A percentile compares a stretch with the other conserved stretches of the same genome.
Evolutionary conservation across 2,113 vertebrate species (phyloP).

Genomic region (Phalacrocorax pelagicus): DNA sequence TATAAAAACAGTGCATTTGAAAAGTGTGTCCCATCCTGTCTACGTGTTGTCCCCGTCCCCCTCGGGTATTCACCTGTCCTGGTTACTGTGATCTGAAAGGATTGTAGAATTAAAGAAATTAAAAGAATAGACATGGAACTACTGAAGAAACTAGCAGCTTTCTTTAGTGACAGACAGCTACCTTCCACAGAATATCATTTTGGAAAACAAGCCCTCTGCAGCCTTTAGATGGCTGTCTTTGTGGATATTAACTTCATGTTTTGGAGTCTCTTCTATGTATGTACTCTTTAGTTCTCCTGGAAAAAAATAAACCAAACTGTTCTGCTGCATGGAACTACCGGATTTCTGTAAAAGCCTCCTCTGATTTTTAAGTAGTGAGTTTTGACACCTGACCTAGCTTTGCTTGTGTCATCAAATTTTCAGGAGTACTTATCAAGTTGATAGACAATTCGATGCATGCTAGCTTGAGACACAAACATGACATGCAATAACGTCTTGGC

Average conservation of each 20-base stretch:
- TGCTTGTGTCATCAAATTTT: background rate
- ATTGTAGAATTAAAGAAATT: background rate
- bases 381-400: background rate
- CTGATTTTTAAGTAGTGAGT: background rate
- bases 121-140: background rate
- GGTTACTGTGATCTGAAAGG: background rate
- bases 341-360: background rate
- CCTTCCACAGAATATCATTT: background rate
- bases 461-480: background rate
- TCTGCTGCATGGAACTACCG: background rate
- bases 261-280: background rate
- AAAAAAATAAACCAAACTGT: background rate
- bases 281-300: background rate
- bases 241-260: background rate
- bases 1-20: background rate
- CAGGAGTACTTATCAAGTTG: background rate
- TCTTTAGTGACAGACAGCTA: background rate
- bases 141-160: background rate
- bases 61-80: background rate
- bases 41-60: rapidly evolving
- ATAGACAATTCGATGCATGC: background rate
- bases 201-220: background rate
- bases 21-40: background rate
- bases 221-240: background rate
- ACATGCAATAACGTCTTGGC: background rate